Conservation (phyloP, 2,797 vertebrate species). For the Nyctibius grandis region DNA sequence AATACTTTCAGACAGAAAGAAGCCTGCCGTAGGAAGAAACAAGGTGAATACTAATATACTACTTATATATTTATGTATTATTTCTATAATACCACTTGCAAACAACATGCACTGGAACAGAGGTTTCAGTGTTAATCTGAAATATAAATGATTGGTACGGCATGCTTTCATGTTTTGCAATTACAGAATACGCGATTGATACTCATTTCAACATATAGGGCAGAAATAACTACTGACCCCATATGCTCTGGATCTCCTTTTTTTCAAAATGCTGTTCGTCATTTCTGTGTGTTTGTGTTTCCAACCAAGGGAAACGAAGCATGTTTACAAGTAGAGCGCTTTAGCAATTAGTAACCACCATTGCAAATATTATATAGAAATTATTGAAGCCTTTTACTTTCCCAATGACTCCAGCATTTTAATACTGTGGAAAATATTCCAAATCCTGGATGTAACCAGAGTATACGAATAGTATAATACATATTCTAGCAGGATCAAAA, state of each 20-base stretch:
- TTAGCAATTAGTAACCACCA: neutral
- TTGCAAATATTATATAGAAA: neutral
- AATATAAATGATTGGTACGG: neutral
- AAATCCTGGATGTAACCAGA: neutral
- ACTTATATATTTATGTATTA: neutral
- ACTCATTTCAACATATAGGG: neutral
- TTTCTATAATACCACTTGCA: neutral
- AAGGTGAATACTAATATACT: neutral
- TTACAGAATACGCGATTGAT: rapidly evolving
- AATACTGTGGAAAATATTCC: neutral
- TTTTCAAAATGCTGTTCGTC: neutral
- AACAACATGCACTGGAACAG: neutral
- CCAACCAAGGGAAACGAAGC: neutral
- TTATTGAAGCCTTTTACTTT: neutral
- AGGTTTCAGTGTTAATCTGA: neutral
- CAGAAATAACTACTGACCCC: neutral
- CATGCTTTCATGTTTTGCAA: neutral
- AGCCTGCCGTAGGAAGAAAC: neutral
- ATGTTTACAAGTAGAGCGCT: neutral
- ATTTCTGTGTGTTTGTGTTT: neutral
- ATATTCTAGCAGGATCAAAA: neutral
- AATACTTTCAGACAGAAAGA: neutral
- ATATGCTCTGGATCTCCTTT: neutral
- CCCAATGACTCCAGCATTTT: neutral
- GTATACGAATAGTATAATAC: neutral